Evolutionary conservation across 2,888 invertebrate species (phyloP).

Genomic region (Nomada ruficornis): DNA sequence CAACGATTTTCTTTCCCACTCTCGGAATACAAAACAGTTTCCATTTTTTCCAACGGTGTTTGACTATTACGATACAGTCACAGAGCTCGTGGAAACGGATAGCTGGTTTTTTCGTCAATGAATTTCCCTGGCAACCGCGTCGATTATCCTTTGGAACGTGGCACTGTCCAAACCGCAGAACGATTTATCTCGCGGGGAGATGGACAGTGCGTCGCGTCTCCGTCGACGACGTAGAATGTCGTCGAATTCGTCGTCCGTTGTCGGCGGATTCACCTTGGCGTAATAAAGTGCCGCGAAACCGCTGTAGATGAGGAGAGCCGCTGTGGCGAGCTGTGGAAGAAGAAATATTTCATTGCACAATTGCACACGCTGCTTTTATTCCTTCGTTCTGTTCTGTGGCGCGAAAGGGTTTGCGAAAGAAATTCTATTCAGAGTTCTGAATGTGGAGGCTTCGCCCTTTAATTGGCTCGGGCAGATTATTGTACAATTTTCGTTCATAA

Average conservation of each 20-base stretch:
- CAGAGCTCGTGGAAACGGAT: no score
- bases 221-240: slow-evolving; percentile 88
- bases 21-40: no score
- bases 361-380: background rate
- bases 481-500: no score
- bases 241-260: slow-evolving; percentile 91
- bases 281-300: slow-evolving; percentile 94
- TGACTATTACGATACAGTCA: background rate
- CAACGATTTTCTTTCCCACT: no score
- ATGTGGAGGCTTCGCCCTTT: no score
- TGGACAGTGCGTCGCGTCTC: slow-evolving; percentile 45
- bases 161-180: slow-evolving; percentile 87
- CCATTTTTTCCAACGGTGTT: background rate
- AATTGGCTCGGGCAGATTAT: no score
- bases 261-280: slow-evolving; percentile 93
- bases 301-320: slow-evolving; percentile 92
- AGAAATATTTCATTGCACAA: background rate
- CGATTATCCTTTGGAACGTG: slow-evolving; percentile 89
- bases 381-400: background rate
- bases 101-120: slow-evolving; percentile 26
- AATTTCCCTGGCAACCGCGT: slow-evolving; percentile 84
- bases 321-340: slow-evolving; percentile 89
- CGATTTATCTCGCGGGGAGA: slow-evolving; percentile 64
- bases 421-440: no score
- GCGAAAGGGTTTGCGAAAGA: no score